phyloP scores from a whole-genome alignment of 2,888 invertebrate genomes.

The Trissolcus brochymenae region DNA sequence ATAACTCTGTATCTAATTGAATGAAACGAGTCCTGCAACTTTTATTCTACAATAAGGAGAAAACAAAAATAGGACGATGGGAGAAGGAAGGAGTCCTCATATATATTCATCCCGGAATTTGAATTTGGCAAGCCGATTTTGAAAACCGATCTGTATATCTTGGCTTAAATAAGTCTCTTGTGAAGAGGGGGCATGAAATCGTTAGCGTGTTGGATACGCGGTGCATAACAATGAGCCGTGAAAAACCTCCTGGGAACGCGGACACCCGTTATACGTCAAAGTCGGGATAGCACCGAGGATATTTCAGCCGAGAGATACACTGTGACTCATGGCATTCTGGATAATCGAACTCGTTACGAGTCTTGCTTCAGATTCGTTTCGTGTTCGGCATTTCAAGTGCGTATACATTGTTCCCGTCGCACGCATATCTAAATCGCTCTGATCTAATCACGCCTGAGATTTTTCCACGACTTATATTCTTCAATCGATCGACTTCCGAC shows the following conservation, averaged over 20 bases:
- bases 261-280: constrained; percentile 70
- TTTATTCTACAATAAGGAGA: neutral
- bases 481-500: no score
- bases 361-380: constrained; percentile 71
- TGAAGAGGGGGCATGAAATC: constrained; percentile 58
- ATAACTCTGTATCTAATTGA: constrained; percentile 10
- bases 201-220: constrained; percentile 65
- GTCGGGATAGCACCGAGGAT: constrained; percentile 51
- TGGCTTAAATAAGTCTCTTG: constrained; percentile 37
- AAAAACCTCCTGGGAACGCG: constrained; percentile 74
- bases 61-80: neutral
- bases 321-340: constrained; percentile 72
- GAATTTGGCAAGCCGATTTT: constrained; percentile 55
- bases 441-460: neutral
- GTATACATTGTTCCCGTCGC: constrained; percentile 29
- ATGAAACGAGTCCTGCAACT: neutral
- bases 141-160: constrained; percentile 59
- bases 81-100: neutral
- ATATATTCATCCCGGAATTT: constrained; percentile 28
- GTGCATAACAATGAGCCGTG: constrained; percentile 75
- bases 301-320: constrained; percentile 57
- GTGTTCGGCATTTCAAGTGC: constrained; percentile 68
- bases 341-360: constrained; percentile 75
- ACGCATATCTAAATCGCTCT: constrained; percentile 15
- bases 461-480: no score